Percentiles rank a stretch among this genome's conserved stretches.
Conservation (phyloP, 2,113 vertebrate genomes). For the Syrrhaptes paradoxus region DNA sequence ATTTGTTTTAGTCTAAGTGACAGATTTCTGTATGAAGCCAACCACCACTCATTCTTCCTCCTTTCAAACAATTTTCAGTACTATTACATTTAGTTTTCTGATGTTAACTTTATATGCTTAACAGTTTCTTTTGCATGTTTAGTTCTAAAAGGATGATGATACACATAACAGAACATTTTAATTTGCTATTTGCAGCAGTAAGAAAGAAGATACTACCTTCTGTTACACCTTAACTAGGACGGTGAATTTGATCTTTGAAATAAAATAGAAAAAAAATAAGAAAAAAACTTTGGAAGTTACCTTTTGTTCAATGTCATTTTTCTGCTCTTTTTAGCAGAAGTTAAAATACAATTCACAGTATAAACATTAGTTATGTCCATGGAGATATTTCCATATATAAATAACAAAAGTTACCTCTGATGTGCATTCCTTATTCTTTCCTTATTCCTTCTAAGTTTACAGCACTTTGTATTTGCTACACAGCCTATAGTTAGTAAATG, state of each 20-base stretch:
- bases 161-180: not conserved
- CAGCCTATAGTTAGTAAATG: not conserved
- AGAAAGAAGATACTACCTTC: not conserved
- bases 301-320: not conserved
- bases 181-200: not conserved
- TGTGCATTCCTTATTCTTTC: not conserved
- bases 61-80: not conserved
- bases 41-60: not conserved
- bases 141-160: not conserved
- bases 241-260: not conserved
- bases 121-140: not conserved
- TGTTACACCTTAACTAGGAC: not conserved
- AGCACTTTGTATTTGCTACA: not conserved
- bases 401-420: not conserved
- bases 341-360: not conserved
- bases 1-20: not conserved
- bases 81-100: not conserved
- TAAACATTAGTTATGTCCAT: not conserved
- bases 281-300: accelerated
- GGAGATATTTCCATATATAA: not conserved
- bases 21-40: not conserved
- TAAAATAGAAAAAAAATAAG: not conserved
- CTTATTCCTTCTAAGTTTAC: not conserved
- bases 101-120: not conserved
- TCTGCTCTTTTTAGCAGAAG: not conserved